Conservation (phyloP, 1,140 invertebrate species). For the Helicoverpa armigera region DNA sequence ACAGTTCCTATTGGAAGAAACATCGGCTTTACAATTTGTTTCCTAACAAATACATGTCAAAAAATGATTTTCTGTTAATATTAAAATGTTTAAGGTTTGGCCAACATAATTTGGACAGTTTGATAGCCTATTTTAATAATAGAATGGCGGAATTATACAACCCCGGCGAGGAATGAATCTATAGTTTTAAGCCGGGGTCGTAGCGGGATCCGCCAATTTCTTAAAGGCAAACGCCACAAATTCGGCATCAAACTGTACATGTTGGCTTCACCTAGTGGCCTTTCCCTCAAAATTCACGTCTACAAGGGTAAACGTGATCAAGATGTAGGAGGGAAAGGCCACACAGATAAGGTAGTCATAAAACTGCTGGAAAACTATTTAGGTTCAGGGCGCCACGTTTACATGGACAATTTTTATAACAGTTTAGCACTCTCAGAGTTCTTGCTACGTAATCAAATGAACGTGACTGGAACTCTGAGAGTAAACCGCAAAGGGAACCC, state of each 20-base stretch:
- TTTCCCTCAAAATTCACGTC: background rate
- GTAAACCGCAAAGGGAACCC: background rate
- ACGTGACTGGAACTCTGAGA: background rate
- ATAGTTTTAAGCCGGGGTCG: slow-evolving; percentile 1
- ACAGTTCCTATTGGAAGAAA: too few relatives aligned
- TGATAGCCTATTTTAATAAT: too few relatives aligned
- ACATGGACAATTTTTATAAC: slow-evolving; percentile 16
- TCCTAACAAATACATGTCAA: too few relatives aligned
- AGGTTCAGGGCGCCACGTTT: background rate
- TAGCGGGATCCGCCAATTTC: background rate
- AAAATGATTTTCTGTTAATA: too few relatives aligned
- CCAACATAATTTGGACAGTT: too few relatives aligned
- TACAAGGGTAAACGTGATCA: background rate
- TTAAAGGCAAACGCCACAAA: slow-evolving; percentile 10
- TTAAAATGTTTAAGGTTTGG: too few relatives aligned
- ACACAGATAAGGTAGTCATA: background rate
- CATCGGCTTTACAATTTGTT: too few relatives aligned
- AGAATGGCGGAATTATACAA: too few relatives aligned
- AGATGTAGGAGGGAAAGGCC: background rate
- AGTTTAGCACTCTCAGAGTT: background rate
- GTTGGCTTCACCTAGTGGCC: background rate
- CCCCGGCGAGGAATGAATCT: too few relatives aligned
- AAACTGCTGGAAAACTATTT: background rate
- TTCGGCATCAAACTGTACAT: slow-evolving; percentile 1
- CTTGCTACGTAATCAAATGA: background rate